phyloP scores from a whole-genome alignment of 1,140 invertebrate genomes.

The Zophobas atratus region DNA sequence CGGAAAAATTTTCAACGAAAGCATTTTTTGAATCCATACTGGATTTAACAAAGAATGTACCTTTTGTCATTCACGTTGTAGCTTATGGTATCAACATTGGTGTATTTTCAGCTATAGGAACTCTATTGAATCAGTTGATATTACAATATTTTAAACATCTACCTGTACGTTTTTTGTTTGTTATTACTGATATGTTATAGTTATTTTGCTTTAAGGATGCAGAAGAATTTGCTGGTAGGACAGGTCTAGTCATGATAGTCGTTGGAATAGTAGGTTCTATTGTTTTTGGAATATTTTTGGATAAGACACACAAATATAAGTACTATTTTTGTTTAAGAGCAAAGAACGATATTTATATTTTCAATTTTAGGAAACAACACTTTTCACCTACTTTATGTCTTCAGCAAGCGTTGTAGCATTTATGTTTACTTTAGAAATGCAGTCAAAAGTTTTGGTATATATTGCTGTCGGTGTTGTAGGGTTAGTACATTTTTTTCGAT shows the following conservation, averaged over 20 bases:
- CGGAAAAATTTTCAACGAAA: slow-evolving; percentile 44
- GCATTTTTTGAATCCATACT: slow-evolving; percentile 41
- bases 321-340: slow-evolving; percentile 28
- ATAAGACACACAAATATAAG: slow-evolving; percentile 73
- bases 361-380: slow-evolving; percentile 53
- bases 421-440: slow-evolving; percentile 53
- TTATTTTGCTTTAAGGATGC: slow-evolving; percentile 48
- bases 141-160: slow-evolving; percentile 52
- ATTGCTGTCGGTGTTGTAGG: slow-evolving; percentile 51
- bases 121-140: slow-evolving; percentile 59
- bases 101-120: slow-evolving; percentile 57
- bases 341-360: not conserved
- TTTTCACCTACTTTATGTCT: slow-evolving; percentile 53
- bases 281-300: slow-evolving; percentile 78
- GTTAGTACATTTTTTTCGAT: slow-evolving; percentile 40
- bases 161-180: slow-evolving; percentile 48
- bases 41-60: slow-evolving; percentile 51
- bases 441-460: slow-evolving; percentile 55
- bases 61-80: slow-evolving; percentile 54
- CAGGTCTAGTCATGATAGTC: slow-evolving; percentile 80
- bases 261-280: slow-evolving; percentile 81
- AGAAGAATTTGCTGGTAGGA: slow-evolving; percentile 75
- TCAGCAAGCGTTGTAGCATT: slow-evolving; percentile 50
- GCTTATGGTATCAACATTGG: slow-evolving; percentile 57
- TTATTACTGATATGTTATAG: not conserved